Base-by-base conservation (phyloP, 2,888 invertebrate species). In the Gnatocerus cornutus region DNA sequence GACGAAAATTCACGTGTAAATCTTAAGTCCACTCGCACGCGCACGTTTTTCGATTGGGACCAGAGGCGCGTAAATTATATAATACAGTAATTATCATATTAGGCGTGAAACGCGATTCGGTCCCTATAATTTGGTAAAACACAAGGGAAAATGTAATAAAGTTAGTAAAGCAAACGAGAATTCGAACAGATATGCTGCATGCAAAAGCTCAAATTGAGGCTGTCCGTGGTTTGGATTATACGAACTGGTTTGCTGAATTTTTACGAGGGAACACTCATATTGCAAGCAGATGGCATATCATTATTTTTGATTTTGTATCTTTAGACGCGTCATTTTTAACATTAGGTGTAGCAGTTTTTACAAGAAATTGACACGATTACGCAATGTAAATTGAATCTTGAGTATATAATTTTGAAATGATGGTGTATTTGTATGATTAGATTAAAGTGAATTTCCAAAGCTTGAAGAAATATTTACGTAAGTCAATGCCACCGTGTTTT, bases 71-170 rank as follows among this genome's bases (percentile, higher is more conserved):
- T 46, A 8, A 41, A 41, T 53, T 53, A 53, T 16, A 27, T 41
- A 56, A 43, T 27, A 13, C 21, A 43, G 29, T 58, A 29, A 58
- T 58, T 58, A 58, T 45, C 43, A 30, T 59, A 59, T 59, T 59
- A 59, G 33, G 59, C 46, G 59, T 30, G 56, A 56, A 56, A 56
- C 41, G 21, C 16, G 41, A 56, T 41, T 41, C 27, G 7, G 21
- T 59, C 43, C 30, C 30, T 30, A 45, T 59, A 45, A 59, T 59
- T 30, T 59, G 14, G 39, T 21, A 16, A 39, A 43, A 29, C 58
- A 13, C 29, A 29, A 8, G 43, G 45, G 41, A 27, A 29, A 58
- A 58, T 58, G 43, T 58, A 58, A 58, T 39, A 55, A 55, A 39
- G 39, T 50, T 50, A 50, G 21, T 50, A 50, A 21, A 29, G 29